Evolutionary conservation across 2,888 invertebrate genomes (phyloP).

Genomic region (Stenotaenia linearis): DNA sequence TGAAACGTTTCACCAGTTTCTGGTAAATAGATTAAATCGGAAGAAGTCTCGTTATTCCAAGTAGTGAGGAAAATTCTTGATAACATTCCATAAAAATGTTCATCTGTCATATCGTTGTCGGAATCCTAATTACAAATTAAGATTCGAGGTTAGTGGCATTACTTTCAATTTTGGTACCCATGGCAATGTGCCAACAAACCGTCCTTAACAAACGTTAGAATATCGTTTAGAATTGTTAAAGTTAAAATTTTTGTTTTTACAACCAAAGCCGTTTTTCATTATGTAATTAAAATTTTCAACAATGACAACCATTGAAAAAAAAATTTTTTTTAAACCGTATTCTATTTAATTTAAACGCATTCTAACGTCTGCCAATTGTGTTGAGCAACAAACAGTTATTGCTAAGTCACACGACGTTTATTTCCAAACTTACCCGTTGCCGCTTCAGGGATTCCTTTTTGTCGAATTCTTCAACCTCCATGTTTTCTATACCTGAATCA

Average conservation of each 20-base stretch:
- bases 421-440: constrained; percentile 45
- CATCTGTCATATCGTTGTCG: constrained; percentile 42
- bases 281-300: too few relatives aligned
- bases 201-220: not conserved
- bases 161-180: not conserved
- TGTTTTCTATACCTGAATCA: constrained; percentile 68
- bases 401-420: not conserved
- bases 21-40: constrained; percentile 42
- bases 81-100: constrained; percentile 43
- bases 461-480: constrained; percentile 59
- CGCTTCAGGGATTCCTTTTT: constrained; percentile 43
- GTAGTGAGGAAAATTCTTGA: constrained; percentile 44
- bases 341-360: too few relatives aligned
- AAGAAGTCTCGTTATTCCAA: constrained; percentile 40
- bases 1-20: constrained; percentile 39
- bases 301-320: too few relatives aligned
- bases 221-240: not conserved
- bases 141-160: not conserved
- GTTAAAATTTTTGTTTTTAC: not conserved
- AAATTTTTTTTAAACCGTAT: too few relatives aligned
- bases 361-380: not conserved
- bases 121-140: constrained; percentile 10
- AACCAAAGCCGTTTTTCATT: not conserved
- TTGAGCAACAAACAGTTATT: not conserved
- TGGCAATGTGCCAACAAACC: not conserved